A percentile compares a stretch with the other conserved stretches of the same genome.
Conservation (phyloP, 2,113 vertebrate genomes). For the Haemorhous mexicanus region DNA sequence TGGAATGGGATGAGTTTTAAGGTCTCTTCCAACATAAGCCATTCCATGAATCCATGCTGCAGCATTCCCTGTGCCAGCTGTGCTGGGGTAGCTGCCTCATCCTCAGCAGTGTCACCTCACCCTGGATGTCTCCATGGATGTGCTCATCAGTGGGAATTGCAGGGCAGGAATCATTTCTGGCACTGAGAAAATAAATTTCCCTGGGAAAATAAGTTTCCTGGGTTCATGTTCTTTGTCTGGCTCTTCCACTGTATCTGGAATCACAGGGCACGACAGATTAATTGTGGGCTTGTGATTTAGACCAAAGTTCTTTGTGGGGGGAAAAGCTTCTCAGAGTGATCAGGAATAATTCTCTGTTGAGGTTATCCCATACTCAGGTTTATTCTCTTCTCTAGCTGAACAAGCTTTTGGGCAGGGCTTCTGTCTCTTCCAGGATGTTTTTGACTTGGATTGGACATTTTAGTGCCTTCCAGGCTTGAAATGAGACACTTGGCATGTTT, state of each 20-base stretch:
- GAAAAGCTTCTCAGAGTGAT: neutral
- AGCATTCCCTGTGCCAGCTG: neutral
- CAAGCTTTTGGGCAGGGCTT: neutral
- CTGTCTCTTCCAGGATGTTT: neutral
- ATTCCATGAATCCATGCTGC: neutral
- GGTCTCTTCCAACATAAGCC: neutral
- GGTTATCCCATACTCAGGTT: neutral
- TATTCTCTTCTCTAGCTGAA: neutral
- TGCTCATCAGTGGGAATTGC: neutral
- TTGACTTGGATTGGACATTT: neutral
- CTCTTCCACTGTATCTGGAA: neutral
- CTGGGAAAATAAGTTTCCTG: neutral
- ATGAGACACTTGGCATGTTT: neutral
- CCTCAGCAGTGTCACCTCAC: neutral
- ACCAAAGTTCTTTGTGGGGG: neutral
- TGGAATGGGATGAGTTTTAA: neutral
- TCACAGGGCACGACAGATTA: rapidly evolving
- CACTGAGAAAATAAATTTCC: neutral
- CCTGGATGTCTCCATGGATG: rapidly evolving
- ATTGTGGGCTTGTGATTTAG: rapidly evolving
- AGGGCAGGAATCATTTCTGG: neutral
- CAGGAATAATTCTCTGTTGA: neutral
- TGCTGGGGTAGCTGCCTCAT: neutral
- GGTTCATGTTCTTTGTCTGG: neutral
- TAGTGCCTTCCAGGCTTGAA: neutral